Conservation (phyloP, 2,113 vertebrate species). For the Guaruba guarouba region DNA sequence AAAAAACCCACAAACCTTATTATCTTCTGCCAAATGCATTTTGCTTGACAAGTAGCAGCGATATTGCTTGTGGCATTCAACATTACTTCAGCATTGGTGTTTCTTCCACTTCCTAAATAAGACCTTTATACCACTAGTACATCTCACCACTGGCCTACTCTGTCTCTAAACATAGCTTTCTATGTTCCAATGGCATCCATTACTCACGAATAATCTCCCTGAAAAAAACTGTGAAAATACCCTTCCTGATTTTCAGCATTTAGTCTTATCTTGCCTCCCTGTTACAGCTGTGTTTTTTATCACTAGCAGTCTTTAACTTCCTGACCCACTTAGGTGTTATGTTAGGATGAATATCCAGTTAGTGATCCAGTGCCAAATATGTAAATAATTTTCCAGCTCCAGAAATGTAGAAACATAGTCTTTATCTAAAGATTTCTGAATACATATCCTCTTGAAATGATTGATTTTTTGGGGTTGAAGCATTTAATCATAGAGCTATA, state of each 20-base stretch:
- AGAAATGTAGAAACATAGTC: neutral
- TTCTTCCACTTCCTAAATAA: neutral
- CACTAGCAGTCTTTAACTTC: neutral
- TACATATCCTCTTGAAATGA: neutral
- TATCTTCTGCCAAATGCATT: neutral
- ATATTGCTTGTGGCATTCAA: neutral
- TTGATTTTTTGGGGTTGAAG: neutral
- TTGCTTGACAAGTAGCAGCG: accelerated
- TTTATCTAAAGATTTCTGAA: neutral
- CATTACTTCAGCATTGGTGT: neutral
- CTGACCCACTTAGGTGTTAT: neutral
- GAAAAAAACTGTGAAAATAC: neutral
- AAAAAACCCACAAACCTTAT: neutral
- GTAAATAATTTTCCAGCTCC: neutral
- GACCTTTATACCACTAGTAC: neutral
- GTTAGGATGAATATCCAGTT: neutral
- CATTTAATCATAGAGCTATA: neutral
- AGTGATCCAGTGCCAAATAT: neutral
- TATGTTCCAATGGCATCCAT: neutral
- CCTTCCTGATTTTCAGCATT: neutral
- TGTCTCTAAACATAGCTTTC: neutral
- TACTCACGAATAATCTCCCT: neutral
- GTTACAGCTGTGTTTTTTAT: neutral
- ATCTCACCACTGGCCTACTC: neutral
- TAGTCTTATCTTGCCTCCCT: neutral